A percentile compares a stretch with the other conserved stretches of the same genome.
These are phyloP conservation scores for Colletes collaris DNA, from an alignment of 2,888 invertebrate species.

Conservation along the genomic window DNA sequence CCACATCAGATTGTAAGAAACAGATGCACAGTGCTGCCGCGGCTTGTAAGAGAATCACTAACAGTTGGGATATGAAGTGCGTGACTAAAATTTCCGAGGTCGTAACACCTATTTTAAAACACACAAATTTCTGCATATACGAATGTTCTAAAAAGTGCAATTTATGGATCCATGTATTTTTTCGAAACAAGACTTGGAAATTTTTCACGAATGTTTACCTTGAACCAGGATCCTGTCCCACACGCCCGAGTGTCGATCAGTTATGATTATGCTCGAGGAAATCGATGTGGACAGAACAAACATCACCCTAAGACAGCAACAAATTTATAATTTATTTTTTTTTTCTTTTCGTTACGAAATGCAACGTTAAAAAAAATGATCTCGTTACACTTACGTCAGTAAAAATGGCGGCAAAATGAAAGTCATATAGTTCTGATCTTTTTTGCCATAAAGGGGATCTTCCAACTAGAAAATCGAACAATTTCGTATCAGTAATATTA, in stretches of 20 bases:
- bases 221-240: constrained; percentile 95
- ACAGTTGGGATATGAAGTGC: constrained; percentile 90
- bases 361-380: background rate
- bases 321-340: background rate
- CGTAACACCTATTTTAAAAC: constrained; percentile 86
- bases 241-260: constrained; percentile 92
- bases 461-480: constrained; percentile 84
- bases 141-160: background rate
- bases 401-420: constrained; percentile 94
- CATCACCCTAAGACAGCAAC: constrained; percentile 86
- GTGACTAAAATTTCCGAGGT: constrained; percentile 91
- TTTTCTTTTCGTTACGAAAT: too few species aligned
- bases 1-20: constrained; percentile 86
- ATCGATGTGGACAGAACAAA: constrained; percentile 94
- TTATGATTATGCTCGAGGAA: constrained; percentile 92
- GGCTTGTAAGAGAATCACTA: constrained; percentile 89
- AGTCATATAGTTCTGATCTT: constrained; percentile 88
- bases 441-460: constrained; percentile 88
- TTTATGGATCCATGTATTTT: background rate
- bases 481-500: background rate
- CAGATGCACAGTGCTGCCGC: constrained; percentile 86
- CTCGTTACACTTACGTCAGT: constrained; percentile 87
- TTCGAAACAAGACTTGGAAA: too few species aligned
- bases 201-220: constrained; percentile 79
- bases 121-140: background rate